Evolutionary conservation across 2,888 invertebrate genomes (phyloP).

Genomic region (Plebejus melissa): DNA sequence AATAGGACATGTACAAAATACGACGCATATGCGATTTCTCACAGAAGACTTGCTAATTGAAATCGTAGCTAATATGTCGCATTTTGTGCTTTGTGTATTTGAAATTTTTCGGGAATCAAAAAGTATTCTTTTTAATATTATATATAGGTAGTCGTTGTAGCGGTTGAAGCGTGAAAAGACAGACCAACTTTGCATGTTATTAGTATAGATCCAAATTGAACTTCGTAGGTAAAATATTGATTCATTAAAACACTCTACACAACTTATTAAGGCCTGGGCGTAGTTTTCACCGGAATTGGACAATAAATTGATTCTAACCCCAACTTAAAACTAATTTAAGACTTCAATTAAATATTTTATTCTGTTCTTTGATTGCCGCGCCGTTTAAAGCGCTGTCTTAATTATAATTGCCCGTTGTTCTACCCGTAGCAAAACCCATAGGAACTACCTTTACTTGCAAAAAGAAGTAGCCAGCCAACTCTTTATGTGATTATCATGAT

Average conservation of each 20-base stretch:
- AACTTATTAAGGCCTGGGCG: slow-evolving; percentile 6
- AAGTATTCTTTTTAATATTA: too few species aligned
- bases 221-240: neutral
- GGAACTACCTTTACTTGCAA: too few species aligned
- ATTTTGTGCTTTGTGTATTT: neutral
- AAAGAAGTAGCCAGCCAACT: too few species aligned
- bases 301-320: slow-evolving; percentile 22
- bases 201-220: neutral
- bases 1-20: too few species aligned
- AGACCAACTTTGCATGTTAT: neutral
- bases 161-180: too few species aligned
- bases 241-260: slow-evolving; percentile 8
- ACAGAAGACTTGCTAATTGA: neutral
- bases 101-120: too few species aligned
- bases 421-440: too few species aligned
- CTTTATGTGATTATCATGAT: too few species aligned
- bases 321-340: slow-evolving; percentile 12
- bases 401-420: neutral
- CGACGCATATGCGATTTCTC: too few species aligned
- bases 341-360: slow-evolving; percentile 28
- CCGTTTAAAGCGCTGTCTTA: neutral
- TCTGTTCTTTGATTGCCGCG: slow-evolving; percentile 4
- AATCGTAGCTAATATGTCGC: neutral
- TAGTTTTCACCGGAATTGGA: slow-evolving; percentile 9
- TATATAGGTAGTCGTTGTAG: too few species aligned